A percentile compares a stretch with the other conserved stretches of the same genome.
phyloP scores from a whole-genome alignment of 2,888 invertebrate genomes.

The Electrophaes corylata region DNA sequence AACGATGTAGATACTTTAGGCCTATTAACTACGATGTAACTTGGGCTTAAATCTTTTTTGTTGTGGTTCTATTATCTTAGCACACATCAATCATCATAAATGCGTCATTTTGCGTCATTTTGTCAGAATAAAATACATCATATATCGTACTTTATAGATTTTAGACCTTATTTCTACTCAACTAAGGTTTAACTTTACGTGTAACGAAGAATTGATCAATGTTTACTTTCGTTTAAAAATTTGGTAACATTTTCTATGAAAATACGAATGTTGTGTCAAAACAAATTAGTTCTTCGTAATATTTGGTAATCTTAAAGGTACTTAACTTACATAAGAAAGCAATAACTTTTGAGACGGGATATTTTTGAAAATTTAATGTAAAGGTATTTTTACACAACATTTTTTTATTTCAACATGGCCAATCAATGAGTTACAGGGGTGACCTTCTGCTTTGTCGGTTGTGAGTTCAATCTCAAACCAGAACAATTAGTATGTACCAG shows the following conservation, averaged over 20 bases:
- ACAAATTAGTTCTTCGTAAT: conserved; percentile 10
- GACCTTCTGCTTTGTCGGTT: too few relatives aligned
- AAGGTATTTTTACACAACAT: too few relatives aligned
- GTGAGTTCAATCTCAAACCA: too few relatives aligned
- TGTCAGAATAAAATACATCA: not conserved
- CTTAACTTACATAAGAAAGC: not conserved
- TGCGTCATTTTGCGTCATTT: conserved; percentile 7
- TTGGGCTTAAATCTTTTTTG: not conserved
- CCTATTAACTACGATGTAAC: conserved; percentile 1
- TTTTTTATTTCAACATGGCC: too few relatives aligned
- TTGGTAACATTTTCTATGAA: conserved; percentile 15
- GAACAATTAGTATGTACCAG: too few relatives aligned
- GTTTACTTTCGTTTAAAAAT: conserved; percentile 1
- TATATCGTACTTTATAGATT: not conserved
- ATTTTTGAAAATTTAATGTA: too few relatives aligned
- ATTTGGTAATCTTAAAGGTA: not conserved
- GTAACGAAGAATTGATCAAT: conserved; percentile 4
- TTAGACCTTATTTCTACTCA: not conserved
- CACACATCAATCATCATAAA: conserved; percentile 21
- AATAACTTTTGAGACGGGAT: not conserved
- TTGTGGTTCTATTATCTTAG: not conserved
- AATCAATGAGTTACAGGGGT: too few relatives aligned
- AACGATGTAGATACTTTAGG: not conserved
- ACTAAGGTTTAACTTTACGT: not conserved
- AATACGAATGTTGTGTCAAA: conserved; percentile 7